Percentiles rank a stretch among this genome's conserved stretches.
Evolutionary conservation across 2,888 invertebrate genomes (phyloP).

Genomic region (Malthinus seriepunctatus): DNA sequence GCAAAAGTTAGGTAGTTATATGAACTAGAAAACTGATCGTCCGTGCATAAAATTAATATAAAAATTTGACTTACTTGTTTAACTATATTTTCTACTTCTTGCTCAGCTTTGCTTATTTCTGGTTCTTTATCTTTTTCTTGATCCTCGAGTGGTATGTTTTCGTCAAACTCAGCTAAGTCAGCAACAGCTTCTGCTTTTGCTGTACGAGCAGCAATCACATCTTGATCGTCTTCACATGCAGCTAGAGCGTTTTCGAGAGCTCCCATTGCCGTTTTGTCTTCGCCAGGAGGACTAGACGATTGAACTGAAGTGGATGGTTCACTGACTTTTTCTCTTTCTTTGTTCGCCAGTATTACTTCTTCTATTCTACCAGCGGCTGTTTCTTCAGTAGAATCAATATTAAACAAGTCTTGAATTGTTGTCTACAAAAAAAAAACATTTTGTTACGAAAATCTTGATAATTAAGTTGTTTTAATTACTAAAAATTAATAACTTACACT

Average conservation of each 20-base stretch:
- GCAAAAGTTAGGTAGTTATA: slow-evolving; percentile 41
- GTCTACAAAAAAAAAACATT: slow-evolving; percentile 58
- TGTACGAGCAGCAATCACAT: slow-evolving; percentile 86
- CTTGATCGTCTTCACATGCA: slow-evolving; percentile 93
- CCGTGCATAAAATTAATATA: slow-evolving; percentile 12
- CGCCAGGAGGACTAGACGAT: slow-evolving; percentile 38
- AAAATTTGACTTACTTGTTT: slow-evolving; percentile 62
- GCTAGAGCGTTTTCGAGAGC: slow-evolving; percentile 82
- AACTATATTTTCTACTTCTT: slow-evolving; percentile 71
- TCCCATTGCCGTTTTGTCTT: slow-evolving; percentile 65
- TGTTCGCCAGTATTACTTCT: slow-evolving; percentile 59
- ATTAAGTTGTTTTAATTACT: too few species aligned
- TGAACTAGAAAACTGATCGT: slow-evolving; percentile 20
- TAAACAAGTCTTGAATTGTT: slow-evolving; percentile 93
- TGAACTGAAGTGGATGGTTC: slow-evolving; percentile 34
- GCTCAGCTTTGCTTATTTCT: slow-evolving; percentile 73
- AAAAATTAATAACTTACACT: slow-evolving; percentile 71
- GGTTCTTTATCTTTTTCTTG: slow-evolving; percentile 56
- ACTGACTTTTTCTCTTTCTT: slow-evolving; percentile 46
- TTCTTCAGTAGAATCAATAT: slow-evolving; percentile 68
- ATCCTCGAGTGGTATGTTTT: slow-evolving; percentile 86
- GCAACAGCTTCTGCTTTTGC: slow-evolving; percentile 89
- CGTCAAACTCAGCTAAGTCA: slow-evolving; percentile 94
- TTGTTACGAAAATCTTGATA: too few species aligned
- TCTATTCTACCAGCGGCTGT: slow-evolving; percentile 63